Base-by-base conservation (phyloP, 1,140 invertebrate species). In the Neodiprion fabricii region DNA sequence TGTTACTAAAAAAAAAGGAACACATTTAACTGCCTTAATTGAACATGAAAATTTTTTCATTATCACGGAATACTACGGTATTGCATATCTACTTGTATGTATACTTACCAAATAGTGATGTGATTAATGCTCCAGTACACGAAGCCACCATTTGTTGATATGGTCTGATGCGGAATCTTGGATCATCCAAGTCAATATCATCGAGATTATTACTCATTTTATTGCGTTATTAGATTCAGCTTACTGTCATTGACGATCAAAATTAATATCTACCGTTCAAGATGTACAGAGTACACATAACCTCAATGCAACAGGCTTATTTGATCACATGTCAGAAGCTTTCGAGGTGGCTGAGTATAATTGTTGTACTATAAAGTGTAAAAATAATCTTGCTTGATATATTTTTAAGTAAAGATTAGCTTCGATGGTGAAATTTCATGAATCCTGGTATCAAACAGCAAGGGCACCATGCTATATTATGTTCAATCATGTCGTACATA, bases 61-160 rank as follows among this genome's bases (percentile, higher is more conserved):
- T 11, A 11, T 2, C 11, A 61, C 8, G n/a, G n/a, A 61, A 61
- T 8, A 7, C 53, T 40, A 40, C 1, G 28, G 5, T 5, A 40
- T 40, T 3, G 2, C 28, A 5, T 40, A 40, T 40, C 28, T 40
- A 40, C 28, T 40, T 61, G 11, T 11, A 61, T 61, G 9, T 9
- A 75, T 79, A 89, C 89, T 91, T 91, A 98, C 96, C 95, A 82
- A 97, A 92, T 69, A 97, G 81, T 17, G 96, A 97, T 75, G 97
- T 98, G 78, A 97, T 89, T 14, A 98, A 84, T 14, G 96, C 97
- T 78, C 97, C 97, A 61, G 94, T 92, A 83, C 96, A 96, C 66
- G 97, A 95, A 48, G 96, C 94, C 76, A 95, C 89, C 88, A 97
- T 96, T 91, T 98, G 96, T 87, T 99, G 96, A 74, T 91, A 85